Evolutionary conservation across 1,140 invertebrate genomes (phyloP).

Genomic region (Dreissena rostriformis): DNA sequence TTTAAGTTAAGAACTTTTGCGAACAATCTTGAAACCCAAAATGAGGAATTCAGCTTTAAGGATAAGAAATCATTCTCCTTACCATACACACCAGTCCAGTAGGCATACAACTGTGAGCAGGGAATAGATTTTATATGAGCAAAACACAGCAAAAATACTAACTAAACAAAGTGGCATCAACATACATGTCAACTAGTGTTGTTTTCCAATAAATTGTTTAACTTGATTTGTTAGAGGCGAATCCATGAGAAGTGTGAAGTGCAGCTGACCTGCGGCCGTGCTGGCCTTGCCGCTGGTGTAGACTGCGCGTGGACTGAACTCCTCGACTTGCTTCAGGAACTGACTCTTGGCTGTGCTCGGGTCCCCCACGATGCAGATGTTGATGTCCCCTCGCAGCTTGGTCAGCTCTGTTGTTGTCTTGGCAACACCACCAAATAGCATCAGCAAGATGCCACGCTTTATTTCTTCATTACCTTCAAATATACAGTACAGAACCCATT

Average conservation of each 20-base stretch:
- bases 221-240: no score
- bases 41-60: no score
- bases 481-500: not conserved
- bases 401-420: slow-evolving; percentile 96
- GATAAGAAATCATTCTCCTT: no score
- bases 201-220: no score
- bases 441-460: slow-evolving; percentile 95
- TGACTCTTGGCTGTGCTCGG: slow-evolving; percentile 99
- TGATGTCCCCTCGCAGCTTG: slow-evolving; percentile 96
- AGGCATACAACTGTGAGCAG: no score
- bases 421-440: slow-evolving; percentile 98
- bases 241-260: not conserved
- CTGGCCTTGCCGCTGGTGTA: slow-evolving; percentile 99
- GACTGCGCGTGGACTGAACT: slow-evolving; percentile 97
- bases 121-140: no score
- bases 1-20: no score
- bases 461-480: slow-evolving; percentile 93
- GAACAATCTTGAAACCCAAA: no score
- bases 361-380: slow-evolving; percentile 99
- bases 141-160: no score
- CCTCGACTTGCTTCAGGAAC: slow-evolving; percentile 97
- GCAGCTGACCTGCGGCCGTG: slow-evolving; percentile 93
- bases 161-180: no score
- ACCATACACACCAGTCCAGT: no score
- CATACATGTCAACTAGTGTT: no score